Evolutionary conservation across 2,888 invertebrate genomes (phyloP).

Genomic region (Zootermopsis nevadensis): DNA sequence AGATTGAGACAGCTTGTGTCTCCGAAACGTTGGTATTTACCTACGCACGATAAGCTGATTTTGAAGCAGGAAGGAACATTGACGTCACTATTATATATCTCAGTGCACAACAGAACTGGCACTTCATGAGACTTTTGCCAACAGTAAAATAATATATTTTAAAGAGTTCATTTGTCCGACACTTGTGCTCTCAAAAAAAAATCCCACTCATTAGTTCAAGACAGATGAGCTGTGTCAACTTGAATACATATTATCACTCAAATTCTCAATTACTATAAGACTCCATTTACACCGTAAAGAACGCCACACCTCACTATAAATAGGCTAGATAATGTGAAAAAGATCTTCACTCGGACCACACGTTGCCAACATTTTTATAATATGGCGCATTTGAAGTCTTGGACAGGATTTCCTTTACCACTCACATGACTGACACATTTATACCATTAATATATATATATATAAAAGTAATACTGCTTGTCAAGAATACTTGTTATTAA

Average conservation of each 20-base stretch:
- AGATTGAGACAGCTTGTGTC: too few species aligned
- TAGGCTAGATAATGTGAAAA: conserved; percentile 23
- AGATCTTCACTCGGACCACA: background rate
- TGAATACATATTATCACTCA: background rate
- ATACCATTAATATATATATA: conserved; percentile 27
- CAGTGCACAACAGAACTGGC: background rate
- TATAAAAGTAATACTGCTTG: conserved; percentile 42
- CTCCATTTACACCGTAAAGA: background rate
- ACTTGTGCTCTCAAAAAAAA: background rate
- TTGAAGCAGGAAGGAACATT: background rate
- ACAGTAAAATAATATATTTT: background rate
- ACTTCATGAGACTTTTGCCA: conserved; percentile 16
- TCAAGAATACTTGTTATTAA: conserved; percentile 22
- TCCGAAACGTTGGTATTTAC: too few species aligned
- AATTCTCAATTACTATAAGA: background rate
- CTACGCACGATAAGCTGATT: background rate
- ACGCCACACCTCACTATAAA: background rate
- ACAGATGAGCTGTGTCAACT: background rate
- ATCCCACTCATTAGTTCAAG: background rate
- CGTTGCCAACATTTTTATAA: background rate
- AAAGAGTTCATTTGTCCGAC: background rate
- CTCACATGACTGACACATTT: conserved; percentile 36
- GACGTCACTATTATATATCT: background rate
- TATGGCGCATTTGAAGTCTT: conserved; percentile 11
- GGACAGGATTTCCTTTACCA: conserved; percentile 31